A percentile compares a stretch with the other conserved stretches of the same genome.
phyloP scores from a whole-genome alignment of 2,797 vertebrate genomes.

The Leptoclinus maculatus region DNA sequence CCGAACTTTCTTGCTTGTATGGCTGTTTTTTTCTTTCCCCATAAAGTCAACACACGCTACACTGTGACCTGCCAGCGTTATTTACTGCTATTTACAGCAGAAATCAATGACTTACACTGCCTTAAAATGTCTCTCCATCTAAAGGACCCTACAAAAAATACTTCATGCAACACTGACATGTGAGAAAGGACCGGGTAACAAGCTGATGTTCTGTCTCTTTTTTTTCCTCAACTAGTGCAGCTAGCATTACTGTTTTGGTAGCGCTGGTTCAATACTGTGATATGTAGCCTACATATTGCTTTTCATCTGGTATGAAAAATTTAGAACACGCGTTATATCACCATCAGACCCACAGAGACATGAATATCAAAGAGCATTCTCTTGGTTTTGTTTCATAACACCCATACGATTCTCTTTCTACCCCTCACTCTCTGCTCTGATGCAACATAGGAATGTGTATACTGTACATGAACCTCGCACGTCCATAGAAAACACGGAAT shows the following conservation, averaged over 20 bases:
- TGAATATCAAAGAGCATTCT: conserved; percentile 71
- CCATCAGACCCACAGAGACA: conserved; percentile 68
- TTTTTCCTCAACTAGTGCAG: conserved; percentile 16
- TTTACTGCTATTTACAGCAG: conserved; percentile 3
- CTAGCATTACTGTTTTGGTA: conserved; percentile 47
- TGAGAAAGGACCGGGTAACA: conserved; percentile 51
- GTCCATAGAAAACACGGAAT: conserved; percentile 30
- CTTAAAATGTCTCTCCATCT: conserved; percentile 31
- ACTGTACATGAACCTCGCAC: conserved; percentile 33
- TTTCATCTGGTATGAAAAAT: conserved; percentile 81
- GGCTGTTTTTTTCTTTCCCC: not conserved
- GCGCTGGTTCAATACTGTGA: conserved; percentile 52
- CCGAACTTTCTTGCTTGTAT: not conserved
- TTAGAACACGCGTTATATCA: conserved; percentile 74
- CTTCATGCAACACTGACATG: conserved; percentile 40
- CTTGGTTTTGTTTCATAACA: conserved; percentile 69
- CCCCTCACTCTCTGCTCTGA: conserved; percentile 46
- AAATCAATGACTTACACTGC: conserved; percentile 32
- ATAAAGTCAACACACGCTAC: not conserved
- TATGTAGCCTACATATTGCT: conserved; percentile 72
- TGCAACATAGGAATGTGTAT: conserved; percentile 39
- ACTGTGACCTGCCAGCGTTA: not conserved
- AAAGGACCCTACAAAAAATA: conserved; percentile 1
- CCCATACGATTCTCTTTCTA: conserved; percentile 61
- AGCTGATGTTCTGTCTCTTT: conserved; percentile 28